Base-by-base conservation (phyloP, 2,113 vertebrate genomes). In the Poicephalus meyeri region DNA sequence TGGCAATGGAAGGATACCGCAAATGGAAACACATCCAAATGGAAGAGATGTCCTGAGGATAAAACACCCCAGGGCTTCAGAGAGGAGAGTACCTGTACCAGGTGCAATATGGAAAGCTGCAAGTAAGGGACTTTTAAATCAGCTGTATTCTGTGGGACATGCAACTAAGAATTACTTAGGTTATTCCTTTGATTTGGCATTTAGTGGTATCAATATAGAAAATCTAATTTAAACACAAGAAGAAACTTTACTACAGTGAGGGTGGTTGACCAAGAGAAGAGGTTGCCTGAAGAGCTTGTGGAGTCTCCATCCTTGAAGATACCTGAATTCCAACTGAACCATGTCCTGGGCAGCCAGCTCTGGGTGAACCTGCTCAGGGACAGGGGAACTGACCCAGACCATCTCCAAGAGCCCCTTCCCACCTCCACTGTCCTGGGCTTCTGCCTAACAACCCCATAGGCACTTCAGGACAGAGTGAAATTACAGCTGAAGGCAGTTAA, bases 1-100 rank as follows among this genome's bases (percentile, higher is more conserved):
- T 0, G 0, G 63, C 3, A 2, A 28, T 14, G 46, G 29, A 74
- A 69, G 46, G 55, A 26, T 44, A 49, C 0, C 0, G 66, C n/a
- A 74, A 92, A 79, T 1, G 10, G 47, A 16, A 88, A 42, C 18
- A 3, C 0, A 0, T 16, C 71, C 28, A 17, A 46, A 71, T 35
- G 72, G 33, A 84, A 42, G 52, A 71, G 47, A 16, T 3, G 2
- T 24, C 24, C 70, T 33, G 16, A 76, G 35, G 35, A 19, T 31
- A 50, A 58, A 35, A 20, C 37, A 60, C 3, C 29, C 3, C 7
- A 19, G 21, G 55, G 18, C 53, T 77, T 58, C 74, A 61, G 42
- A 72, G 52, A 50, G 29, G 56, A 76, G 0, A 2, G 33, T 24
- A 50, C 25, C 47, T 69, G 6, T 68, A 49, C 20, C 24, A 61